Base-by-base conservation (phyloP, 2,113 vertebrate genomes). In the Phalacrocorax aristotelis region DNA sequence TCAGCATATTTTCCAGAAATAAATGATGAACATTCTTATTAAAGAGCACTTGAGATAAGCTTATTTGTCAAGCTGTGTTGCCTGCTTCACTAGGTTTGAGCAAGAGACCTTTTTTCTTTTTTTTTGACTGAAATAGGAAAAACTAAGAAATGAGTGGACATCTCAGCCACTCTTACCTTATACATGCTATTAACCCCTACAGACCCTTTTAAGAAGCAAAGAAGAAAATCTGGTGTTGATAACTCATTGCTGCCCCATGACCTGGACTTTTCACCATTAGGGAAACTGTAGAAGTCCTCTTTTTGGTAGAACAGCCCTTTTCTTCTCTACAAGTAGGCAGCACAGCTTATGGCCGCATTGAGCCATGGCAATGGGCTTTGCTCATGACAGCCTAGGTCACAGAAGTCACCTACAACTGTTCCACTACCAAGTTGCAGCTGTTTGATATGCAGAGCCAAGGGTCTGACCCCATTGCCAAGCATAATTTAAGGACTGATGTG, bases 21-120 rank as follows among this genome's bases (percentile, higher is more conserved):
- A 97, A 94, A 86, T 90, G 23, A 97, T 95, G 77, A 95, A 91
- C 82, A 91, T 95, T 97, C 93, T 93, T 80, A 95, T 84, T 94
- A 85, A 85, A 95, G 94, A 77, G 91, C 82, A 69, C 96, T 97
- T 86, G 81, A 97, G 94, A 97, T 97, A 97, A 97, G 94, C 14
- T 77, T 97, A 7, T 97, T 97, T 96, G 94, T 91, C 44, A 86
- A 97, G 84, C 93, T 88, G 82, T 55, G 84, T 88, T 66, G 66
- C 89, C 82, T 75, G 32, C 87, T 91, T 87, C 2, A 13, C 77
- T 81, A 27, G 49, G 20, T 87, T 95, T 68, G 29, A 85, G 93
- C 66, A 96, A 93, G 84, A 95, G 1, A 2, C 13, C 38, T 38
- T 38, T 38, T 38, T 46, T 13, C 30, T 51, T 9, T 34, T 20